Base-by-base conservation (phyloP, 2,113 vertebrate species). In the Gambusia affinis region DNA sequence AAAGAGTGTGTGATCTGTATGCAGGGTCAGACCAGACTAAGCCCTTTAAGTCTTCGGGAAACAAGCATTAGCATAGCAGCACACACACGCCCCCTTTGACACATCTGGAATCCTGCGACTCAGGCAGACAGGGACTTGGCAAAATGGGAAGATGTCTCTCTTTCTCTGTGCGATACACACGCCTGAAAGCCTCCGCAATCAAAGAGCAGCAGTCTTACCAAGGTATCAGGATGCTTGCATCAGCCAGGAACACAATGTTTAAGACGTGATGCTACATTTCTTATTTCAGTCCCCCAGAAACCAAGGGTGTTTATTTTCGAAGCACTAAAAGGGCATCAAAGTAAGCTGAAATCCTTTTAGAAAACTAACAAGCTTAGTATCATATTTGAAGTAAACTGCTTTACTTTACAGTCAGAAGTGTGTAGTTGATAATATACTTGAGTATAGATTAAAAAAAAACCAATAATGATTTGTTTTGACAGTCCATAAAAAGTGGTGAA, bases 31-130 rank as follows among this genome's bases (percentile, higher is more conserved):
- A 90, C 77, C 81, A 88, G 83, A 86, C 85, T 92, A 92, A 93
- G 91, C 91, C 89, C 89, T 92, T 89, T 92, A 92, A 93, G 88
- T 92, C 92, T 88, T 91, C 87, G 76, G 91, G 90, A 91, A 93
- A 94, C 91, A 93, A 68, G 84, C 83, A 93, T 93, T 92, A 93
- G 88, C 92, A 93, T 93, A 92, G 87, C 72, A 29, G 37, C 73
- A 71, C 69, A 81, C 78, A 74, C 72, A 82, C 73, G 80, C 76
- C 78, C 75, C 82, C 85, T 81, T 80, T 73, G 81, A 91, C 88
- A 91, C 89, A 92, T 89, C 84, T 91, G 89, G 85, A 72, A 83
- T 82, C 85, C 81, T 85, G 78, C 83, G 83, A 91, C 77, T 81
- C 78, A 79, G 77, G 79, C 88, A 90, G 82, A 88, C 88, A 86